Conservation (phyloP, 1,140 invertebrate species). For the Wasmannia auropunctata region DNA sequence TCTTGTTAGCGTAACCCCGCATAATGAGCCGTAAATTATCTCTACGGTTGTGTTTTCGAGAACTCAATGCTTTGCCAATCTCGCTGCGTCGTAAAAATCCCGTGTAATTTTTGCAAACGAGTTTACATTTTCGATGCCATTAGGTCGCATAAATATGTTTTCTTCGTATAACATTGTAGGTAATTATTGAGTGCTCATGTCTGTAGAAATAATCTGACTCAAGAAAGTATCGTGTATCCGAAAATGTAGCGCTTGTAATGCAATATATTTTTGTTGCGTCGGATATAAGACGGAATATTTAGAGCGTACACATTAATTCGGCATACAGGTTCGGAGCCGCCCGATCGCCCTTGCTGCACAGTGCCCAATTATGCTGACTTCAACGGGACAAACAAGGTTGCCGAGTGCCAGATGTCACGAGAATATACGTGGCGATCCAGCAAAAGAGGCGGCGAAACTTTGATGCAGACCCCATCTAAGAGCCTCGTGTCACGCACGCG, state of each 20-base stretch:
- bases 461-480: slow-evolving; percentile 68
- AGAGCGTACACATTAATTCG: slow-evolving; percentile 41
- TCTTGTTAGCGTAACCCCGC: slow-evolving; percentile 71
- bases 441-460: slow-evolving; percentile 72
- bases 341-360: slow-evolving; percentile 62
- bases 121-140: not conserved
- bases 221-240: not conserved
- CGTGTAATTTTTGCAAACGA: not conserved
- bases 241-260: not conserved
- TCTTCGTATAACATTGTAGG: not conserved
- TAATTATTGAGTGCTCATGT: not conserved
- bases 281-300: not conserved
- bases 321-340: slow-evolving; percentile 47
- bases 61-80: slow-evolving; percentile 1
- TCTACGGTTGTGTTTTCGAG: slow-evolving; percentile 34
- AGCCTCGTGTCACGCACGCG: slow-evolving; percentile 75
- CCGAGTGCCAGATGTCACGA: slow-evolving; percentile 82
- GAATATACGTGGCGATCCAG: slow-evolving; percentile 74
- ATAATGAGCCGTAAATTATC: slow-evolving; percentile 74
- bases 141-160: not conserved
- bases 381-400: slow-evolving; percentile 80
- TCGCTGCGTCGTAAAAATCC: not conserved
- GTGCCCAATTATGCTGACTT: slow-evolving; percentile 82
- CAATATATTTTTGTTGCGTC: not conserved
- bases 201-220: not conserved